phyloP scores from a whole-genome alignment of 37 sponge, comb jelly and placozoan genomes.

The Oscarella lobularis region DNA sequence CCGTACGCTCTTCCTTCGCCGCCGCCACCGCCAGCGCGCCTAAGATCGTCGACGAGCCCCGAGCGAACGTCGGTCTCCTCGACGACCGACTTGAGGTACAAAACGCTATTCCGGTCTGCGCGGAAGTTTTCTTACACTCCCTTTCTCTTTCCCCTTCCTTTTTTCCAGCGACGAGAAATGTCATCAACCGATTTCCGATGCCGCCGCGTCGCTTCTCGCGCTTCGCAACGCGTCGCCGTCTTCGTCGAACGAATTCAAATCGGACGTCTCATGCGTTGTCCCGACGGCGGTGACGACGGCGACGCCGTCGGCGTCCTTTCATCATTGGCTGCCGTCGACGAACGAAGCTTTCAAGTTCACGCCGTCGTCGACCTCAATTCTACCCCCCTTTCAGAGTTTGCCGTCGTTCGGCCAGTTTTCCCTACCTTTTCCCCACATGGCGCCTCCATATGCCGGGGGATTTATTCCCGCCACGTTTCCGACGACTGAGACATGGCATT shows the following conservation, averaged over 20 bases:
- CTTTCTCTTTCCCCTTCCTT: too few species aligned
- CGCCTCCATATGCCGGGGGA: not conserved
- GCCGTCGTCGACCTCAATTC: not conserved
- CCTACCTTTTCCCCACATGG: not conserved
- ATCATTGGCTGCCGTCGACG: not conserved
- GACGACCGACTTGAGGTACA: too few species aligned
- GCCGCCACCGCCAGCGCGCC: too few species aligned
- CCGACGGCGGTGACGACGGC: not conserved
- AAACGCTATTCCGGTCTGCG: too few species aligned
- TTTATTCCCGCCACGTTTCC: too few species aligned
- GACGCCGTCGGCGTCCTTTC: not conserved
- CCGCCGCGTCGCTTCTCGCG: not conserved
- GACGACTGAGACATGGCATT: constrained; percentile 12
- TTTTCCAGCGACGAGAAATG: too few species aligned
- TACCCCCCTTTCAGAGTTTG: too few species aligned
- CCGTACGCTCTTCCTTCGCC: not conserved
- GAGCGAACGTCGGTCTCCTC: too few species aligned
- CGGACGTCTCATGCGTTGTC: not conserved
- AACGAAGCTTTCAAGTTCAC: not conserved
- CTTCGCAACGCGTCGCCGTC: not conserved
- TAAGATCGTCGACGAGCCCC: too few species aligned
- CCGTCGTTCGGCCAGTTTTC: not conserved
- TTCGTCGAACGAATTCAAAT: not conserved
- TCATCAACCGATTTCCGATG: not conserved
- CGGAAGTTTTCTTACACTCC: too few species aligned